Conservation (phyloP, 30 jellyfish, hydroid and myxozoan genomes). For the Hydractinia echinata region DNA sequence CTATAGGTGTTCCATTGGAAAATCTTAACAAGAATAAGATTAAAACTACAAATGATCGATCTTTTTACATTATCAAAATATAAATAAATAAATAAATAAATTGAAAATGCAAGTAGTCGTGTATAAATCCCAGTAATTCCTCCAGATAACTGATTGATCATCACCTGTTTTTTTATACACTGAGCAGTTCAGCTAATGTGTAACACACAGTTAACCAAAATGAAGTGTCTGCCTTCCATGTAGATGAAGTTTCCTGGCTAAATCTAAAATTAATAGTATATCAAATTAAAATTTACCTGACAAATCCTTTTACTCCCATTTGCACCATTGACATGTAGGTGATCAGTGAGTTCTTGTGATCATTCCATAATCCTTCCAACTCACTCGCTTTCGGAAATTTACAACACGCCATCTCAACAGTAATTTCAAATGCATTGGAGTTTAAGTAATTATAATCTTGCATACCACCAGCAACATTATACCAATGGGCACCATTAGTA, state of each 20-base stretch:
- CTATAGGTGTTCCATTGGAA: constrained; percentile 56
- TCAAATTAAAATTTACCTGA: constrained; percentile 46
- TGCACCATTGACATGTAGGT: constrained; percentile 51
- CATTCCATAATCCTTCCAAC: constrained; percentile 69
- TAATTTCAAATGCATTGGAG: constrained; percentile 85
- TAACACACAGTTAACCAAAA: too few relatives aligned
- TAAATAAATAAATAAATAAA: too few relatives aligned
- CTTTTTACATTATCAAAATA: too few relatives aligned
- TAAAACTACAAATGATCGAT: too few relatives aligned
- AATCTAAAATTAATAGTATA: too few relatives aligned
- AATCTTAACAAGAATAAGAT: constrained; percentile 33
- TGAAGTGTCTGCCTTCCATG: too few relatives aligned
- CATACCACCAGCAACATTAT: constrained; percentile 98
- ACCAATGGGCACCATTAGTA: constrained; percentile 99
- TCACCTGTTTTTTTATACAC: too few relatives aligned
- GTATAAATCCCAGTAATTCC: neutral
- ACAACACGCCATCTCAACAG: constrained; percentile 97
- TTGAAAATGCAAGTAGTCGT: too few relatives aligned
- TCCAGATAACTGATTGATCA: too few relatives aligned
- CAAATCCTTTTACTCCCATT: constrained; percentile 88
- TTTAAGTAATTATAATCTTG: constrained; percentile 87
- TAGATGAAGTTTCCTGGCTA: too few relatives aligned
- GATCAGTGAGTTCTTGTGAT: constrained; percentile 52
- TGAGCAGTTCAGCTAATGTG: too few relatives aligned
- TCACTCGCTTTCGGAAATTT: constrained; percentile 59